Evolutionary conservation across 2,113 vertebrate genomes (phyloP), one percentile per base, ranked within the genome.

Genomic region (Ceyx cyanopectus): DNA sequence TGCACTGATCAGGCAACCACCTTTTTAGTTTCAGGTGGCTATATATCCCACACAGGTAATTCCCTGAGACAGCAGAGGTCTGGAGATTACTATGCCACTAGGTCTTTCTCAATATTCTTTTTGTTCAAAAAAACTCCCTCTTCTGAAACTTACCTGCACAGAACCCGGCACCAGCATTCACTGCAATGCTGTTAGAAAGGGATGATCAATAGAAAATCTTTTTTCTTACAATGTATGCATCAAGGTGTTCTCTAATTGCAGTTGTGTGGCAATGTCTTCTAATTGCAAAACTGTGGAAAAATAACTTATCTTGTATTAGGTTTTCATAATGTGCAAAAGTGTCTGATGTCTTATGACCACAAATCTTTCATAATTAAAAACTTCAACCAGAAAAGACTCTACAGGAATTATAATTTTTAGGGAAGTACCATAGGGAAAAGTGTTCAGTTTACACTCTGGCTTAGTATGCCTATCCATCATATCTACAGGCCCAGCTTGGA

Each of bases 111-210:
- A 22, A 87, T 81, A 77, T 12, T 72, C 14, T 45, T 54, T 85
- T 56, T 43, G 20, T n/a, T 69, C 50, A 85, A 80, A 87, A 81
- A 85, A 78, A 82, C 7, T 43, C 57, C 12, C 75, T 82, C 69
- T 91, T 89, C 63, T 67, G 46, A 94, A 92, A 93, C 74, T 93
- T 94, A 96, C 95, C 97, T 87, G n/a, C 74, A 70, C 74, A 85
- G 90, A 81, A 50, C 50, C 69, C 80, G 27, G 89, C 78, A 93
- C 72, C 92, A 90, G 48, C 30, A 29, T 70, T 90, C 83, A 46
- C 76, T 87, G 77, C 56, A 81, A 81, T 90, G 75, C 89, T 91
- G 92, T 75, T 92, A 91, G 56, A 78, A 92, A 68, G 27, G 84
- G 56, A 90, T 21, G 72, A 63, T 89, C 76, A 93, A 66, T 29